Evolutionary conservation across 2,797 vertebrate genomes (phyloP).

Genomic region (Danio choprae): DNA sequence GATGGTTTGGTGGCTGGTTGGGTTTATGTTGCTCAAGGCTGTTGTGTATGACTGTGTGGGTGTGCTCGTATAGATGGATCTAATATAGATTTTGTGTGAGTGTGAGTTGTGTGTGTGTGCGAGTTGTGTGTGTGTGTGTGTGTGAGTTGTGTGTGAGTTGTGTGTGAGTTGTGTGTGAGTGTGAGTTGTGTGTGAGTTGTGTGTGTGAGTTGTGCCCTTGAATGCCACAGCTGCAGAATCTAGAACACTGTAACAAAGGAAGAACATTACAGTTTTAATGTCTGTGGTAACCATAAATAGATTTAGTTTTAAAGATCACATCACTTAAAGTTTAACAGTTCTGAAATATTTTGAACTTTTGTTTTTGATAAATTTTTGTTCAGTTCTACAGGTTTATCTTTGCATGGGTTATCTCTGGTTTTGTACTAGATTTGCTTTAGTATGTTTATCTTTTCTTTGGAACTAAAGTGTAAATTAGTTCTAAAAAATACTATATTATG

Average conservation of each 20-base stretch:
- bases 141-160: background rate
- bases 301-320: background rate
- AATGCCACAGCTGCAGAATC: background rate
- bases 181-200: background rate
- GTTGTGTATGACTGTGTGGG: background rate
- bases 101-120: too few species aligned
- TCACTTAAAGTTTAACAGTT: too few species aligned
- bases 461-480: too few species aligned
- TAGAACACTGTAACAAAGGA: background rate
- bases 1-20: background rate
- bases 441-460: too few species aligned
- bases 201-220: background rate
- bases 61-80: background rate
- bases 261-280: background rate
- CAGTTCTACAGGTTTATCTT: too few species aligned
- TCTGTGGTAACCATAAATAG: background rate
- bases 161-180: background rate
- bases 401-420: too few species aligned
- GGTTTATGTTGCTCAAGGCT: conserved; percentile 5
- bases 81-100: conserved; percentile 11
- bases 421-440: too few species aligned
- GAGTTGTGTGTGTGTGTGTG: background rate
- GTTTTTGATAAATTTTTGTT: background rate
- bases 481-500: too few species aligned
- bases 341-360: background rate